These are phyloP conservation scores for Aythya baeri DNA, from an alignment of 2,113 vertebrate genomes.

Conservation along the genomic window DNA sequence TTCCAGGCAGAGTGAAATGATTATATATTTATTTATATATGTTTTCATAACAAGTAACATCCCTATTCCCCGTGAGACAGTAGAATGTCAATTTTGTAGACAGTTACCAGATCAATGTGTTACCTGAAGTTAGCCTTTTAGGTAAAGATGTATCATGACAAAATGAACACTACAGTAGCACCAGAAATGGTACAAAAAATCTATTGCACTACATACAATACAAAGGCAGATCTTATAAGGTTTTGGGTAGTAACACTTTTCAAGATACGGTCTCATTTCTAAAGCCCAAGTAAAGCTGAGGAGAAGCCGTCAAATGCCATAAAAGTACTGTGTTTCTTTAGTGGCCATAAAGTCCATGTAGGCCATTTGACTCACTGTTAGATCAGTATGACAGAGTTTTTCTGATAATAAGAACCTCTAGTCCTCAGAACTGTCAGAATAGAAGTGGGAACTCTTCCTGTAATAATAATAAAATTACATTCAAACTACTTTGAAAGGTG, in stretches of 20 bases:
- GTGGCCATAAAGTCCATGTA: rapidly evolving
- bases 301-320: background rate
- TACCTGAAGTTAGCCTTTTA: background rate
- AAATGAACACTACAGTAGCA: background rate
- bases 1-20: background rate
- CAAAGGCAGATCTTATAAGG: background rate
- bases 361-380: background rate
- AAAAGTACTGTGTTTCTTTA: background rate
- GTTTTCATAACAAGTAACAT: background rate
- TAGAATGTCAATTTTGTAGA: background rate
- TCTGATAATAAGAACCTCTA: background rate
- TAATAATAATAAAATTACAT: background rate
- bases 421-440: background rate
- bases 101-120: background rate
- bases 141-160: background rate
- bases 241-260: background rate
- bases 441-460: background rate
- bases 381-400: background rate
- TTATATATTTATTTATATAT: background rate
- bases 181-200: background rate
- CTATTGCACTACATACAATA: rapidly evolving
- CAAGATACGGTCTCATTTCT: background rate
- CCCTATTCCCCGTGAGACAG: background rate
- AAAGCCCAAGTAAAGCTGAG: background rate
- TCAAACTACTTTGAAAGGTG: background rate